Evolutionary conservation across 2,888 invertebrate genomes (phyloP), one percentile per base, ranked within the genome.

Genomic region (Tipula vernalis): DNA sequence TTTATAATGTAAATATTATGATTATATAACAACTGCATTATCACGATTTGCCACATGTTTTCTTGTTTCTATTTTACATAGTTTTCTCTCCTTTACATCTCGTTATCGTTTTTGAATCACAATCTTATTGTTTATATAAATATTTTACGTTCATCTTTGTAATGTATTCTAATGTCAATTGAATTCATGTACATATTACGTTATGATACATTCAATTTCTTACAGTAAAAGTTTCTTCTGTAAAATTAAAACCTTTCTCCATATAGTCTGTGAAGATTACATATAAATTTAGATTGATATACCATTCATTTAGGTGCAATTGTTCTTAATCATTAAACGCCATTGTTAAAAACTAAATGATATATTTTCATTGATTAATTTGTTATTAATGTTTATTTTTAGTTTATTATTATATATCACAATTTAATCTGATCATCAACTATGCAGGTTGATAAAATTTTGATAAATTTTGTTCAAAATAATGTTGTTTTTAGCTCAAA

Each of bases 1-100:
- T 84, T 84, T 84, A 36, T 84, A 84, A 84, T 84, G 84, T 84
- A 84, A 84, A 84, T 84, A 84, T 84, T 84, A 84, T 84, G 84
- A 84, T 84, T 84, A 84, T 39, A 84, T 84, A 84, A 84, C 84
- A 84, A 84, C 36, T 84, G 84, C 36, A 84, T 84, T 84, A 84
- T 84, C 84, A 84, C 84, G 84, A 84, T 84, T 84, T 84, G 84
- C 84, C 84, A 84, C 84, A 84, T 84, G 84, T 36, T 84, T 84
- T n/a, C 5, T 41, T 84, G 10, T 71, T 71, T 51, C n/a, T 57
- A 57, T 15, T n/a, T 10, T 71, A 28, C 71, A 71, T 71, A 71
- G 10, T 71, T 28, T 71, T 71, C 71, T 71, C 71, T 71, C 28
- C 71, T 71, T 51, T 28, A 71, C 71, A 12, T 71, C 28, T 18